Evolutionary conservation across 2,888 invertebrate species (phyloP).

Genomic region (Orthonychiurus folsomi): DNA sequence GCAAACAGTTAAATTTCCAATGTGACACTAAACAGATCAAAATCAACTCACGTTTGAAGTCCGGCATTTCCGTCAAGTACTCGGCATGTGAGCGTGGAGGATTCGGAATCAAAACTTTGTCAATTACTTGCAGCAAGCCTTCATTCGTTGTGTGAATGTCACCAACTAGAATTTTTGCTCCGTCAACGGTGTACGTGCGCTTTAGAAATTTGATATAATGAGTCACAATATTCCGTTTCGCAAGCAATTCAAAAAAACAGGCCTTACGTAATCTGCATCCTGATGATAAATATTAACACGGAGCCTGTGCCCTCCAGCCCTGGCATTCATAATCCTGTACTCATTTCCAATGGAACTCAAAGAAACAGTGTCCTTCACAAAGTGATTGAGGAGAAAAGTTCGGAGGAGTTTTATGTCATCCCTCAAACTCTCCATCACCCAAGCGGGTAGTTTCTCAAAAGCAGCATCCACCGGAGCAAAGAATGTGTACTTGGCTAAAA

Average conservation of each 20-base stretch:
- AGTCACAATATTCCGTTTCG: background rate
- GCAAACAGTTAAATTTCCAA: no score
- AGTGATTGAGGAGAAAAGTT: slow-evolving; percentile 36
- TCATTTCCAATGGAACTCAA: slow-evolving; percentile 29
- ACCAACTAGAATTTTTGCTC: slow-evolving; percentile 33
- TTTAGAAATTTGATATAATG: slow-evolving; percentile 11
- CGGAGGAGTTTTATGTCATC: slow-evolving; percentile 30
- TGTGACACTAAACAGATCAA: background rate
- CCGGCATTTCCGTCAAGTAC: slow-evolving; percentile 34
- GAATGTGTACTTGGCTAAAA: slow-evolving; percentile 36
- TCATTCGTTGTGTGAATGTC: slow-evolving; percentile 27
- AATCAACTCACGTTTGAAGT: slow-evolving; percentile 28
- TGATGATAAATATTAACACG: slow-evolving; percentile 30
- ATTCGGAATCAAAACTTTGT: slow-evolving; percentile 35
- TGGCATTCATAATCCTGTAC: slow-evolving; percentile 29
- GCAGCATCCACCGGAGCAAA: slow-evolving; percentile 38
- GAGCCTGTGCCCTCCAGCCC: slow-evolving; percentile 34
- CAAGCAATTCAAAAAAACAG: background rate
- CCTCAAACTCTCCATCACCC: slow-evolving; percentile 33
- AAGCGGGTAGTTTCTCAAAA: slow-evolving; percentile 31
- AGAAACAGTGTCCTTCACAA: slow-evolving; percentile 32
- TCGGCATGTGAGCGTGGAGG: slow-evolving; percentile 30
- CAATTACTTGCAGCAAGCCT: slow-evolving; percentile 32
- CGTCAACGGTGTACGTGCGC: slow-evolving; percentile 33
- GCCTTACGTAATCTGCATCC: slow-evolving; percentile 31